Evolutionary conservation across 2,113 vertebrate species (phyloP).

Genomic region (Anas platyrhynchos): DNA sequence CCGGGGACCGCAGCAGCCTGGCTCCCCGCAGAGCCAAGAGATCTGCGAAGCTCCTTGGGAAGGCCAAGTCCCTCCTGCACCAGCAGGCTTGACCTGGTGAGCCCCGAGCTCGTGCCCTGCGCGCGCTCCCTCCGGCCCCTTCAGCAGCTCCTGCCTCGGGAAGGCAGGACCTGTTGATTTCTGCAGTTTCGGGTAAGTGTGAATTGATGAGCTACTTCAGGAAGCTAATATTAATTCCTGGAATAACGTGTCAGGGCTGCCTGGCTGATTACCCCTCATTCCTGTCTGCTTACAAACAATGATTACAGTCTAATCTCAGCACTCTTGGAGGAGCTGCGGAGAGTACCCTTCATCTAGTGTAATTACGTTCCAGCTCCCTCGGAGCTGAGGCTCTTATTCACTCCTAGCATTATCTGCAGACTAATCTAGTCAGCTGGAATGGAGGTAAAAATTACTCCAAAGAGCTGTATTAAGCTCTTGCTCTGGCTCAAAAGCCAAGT

Average conservation of each 20-base stretch:
- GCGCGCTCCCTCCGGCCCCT: fast-evolving
- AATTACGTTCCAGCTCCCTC: conserved; percentile 68
- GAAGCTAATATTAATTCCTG: conserved; percentile 70
- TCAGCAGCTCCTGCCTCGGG: fast-evolving
- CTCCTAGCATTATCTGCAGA: conserved; percentile 49
- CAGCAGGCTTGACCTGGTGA: not conserved
- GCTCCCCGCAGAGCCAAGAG: not conserved
- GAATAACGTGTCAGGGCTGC: conserved; percentile 54
- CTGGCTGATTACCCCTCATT: conserved; percentile 72
- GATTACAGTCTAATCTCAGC: conserved; percentile 75
- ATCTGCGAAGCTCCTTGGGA: fast-evolving
- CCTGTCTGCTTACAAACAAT: conserved; percentile 78
- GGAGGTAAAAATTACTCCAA: conserved; percentile 52
- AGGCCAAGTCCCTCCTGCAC: not conserved
- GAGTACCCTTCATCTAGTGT: conserved; percentile 70
- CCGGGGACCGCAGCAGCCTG: not conserved
- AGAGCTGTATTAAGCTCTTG: conserved; percentile 18
- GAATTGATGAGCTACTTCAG: conserved; percentile 54
- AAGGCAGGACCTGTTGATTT: conserved; percentile 41
- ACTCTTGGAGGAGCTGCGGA: conserved; percentile 64
- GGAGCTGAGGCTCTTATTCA: conserved; percentile 60
- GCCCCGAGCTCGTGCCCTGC: not conserved
- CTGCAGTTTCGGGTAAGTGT: not conserved
- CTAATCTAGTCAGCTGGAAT: conserved; percentile 55
- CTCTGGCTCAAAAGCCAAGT: conserved; percentile 18